These are phyloP conservation scores for Vicugna pacos DNA, from an alignment of 2,113 vertebrate genomes.

Conservation along the genomic window DNA sequence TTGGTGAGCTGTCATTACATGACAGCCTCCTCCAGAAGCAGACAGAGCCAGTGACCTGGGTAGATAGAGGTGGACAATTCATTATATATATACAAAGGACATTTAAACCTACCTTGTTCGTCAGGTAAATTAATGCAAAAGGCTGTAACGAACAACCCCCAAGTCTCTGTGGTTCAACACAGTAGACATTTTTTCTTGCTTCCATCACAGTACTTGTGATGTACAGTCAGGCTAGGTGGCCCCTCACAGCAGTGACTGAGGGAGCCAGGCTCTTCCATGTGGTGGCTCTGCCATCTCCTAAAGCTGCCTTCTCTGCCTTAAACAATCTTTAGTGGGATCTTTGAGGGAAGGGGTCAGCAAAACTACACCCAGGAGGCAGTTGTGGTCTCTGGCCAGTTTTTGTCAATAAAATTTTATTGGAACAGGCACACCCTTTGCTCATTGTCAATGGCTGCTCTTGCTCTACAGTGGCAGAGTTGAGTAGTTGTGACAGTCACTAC, in stretches of 20 bases:
- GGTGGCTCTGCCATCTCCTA: neutral
- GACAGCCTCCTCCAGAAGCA: neutral
- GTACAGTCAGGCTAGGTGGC: no score
- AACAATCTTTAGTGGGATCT: neutral
- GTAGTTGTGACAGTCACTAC: neutral
- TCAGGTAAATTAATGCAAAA: neutral
- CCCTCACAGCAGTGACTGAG: neutral
- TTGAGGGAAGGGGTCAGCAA: neutral
- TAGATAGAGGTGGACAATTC: neutral
- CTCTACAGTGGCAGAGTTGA: neutral
- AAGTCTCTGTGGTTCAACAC: neutral
- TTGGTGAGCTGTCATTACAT: neutral
- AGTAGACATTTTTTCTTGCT: neutral
- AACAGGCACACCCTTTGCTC: neutral
- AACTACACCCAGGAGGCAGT: neutral
- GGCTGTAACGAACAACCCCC: neutral
- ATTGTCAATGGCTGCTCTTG: neutral
- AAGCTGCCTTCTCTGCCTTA: neutral
- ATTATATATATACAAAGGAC: neutral
- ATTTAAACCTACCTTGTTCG: neutral
- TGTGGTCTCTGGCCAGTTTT: neutral
- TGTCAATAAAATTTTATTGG: conserved; percentile 43
- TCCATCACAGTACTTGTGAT: neutral
- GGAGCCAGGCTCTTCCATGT: neutral
- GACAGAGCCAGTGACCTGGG: neutral